A percentile compares a stretch with the other conserved stretches of the same genome.
These are phyloP conservation scores for Criorhina ranunculi DNA, from an alignment of 2,888 invertebrate genomes.

Conservation along the genomic window DNA sequence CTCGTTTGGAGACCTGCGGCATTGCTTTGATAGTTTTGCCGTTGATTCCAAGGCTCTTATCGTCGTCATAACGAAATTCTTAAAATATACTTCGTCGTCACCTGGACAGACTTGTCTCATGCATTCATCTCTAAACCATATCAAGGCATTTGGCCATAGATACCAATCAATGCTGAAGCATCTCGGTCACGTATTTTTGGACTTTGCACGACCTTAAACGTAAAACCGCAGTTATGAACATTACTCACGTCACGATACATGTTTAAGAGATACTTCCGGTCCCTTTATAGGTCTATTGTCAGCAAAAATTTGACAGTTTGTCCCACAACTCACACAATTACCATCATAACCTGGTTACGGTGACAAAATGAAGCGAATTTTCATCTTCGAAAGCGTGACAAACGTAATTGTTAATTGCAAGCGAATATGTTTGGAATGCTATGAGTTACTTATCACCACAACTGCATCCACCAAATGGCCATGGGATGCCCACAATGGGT, in stretches of 20 bases:
- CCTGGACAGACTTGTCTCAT: too few species aligned
- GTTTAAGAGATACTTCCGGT: too few species aligned
- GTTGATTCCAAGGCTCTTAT: too few species aligned
- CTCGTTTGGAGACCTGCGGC: too few species aligned
- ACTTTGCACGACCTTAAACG: conserved; percentile 12
- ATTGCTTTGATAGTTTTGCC: too few species aligned
- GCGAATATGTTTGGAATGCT: conserved; percentile 2
- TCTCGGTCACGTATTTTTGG: conserved; percentile 26
- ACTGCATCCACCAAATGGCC: neutral
- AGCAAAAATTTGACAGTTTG: neutral
- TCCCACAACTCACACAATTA: neutral
- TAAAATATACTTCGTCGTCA: too few species aligned
- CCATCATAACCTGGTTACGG: neutral
- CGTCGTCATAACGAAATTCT: too few species aligned
- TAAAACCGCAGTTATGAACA: neutral
- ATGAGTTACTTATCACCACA: conserved; percentile 3
- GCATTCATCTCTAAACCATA: too few species aligned
- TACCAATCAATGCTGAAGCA: neutral
- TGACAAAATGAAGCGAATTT: conserved; percentile 19
- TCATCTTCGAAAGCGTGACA: neutral
- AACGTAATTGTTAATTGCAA: conserved; percentile 28
- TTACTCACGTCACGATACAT: neutral
- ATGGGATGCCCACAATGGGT: neutral
- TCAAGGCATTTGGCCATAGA: too few species aligned
- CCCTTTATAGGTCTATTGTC: neutral